Base-by-base conservation (phyloP, 1,140 invertebrate genomes). In the Polyergus mexicanus region DNA sequence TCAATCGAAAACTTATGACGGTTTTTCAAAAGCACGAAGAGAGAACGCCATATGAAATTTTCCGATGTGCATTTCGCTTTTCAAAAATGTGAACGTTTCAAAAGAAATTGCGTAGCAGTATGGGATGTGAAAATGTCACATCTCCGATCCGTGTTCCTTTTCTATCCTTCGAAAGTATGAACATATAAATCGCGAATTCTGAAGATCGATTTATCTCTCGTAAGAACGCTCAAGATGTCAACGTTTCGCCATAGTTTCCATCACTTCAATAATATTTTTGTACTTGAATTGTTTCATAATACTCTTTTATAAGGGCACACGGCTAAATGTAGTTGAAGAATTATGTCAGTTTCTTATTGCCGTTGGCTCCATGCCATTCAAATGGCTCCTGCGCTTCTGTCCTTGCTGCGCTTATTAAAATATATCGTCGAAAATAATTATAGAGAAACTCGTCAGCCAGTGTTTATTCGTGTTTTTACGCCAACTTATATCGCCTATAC, bases 281-380 rank as follows among this genome's bases (percentile, higher is more conserved):
- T 51, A 56, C 77, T 80, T 69, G 63, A 80, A 80, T 80, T 41
- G 28, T 56, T 38, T 80, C 35, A 65, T 41, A 56, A 69, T 69
- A 58, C 47, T 51, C 47, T 69, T 69, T 80, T 80, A 51, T 56
- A 69, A 69, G 63, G 65, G 35, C 77, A 44, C 16, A 44, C 16
- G 22, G 44, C 63, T 80, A 80, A 80, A 80, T 69, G 32, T 69
- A 80, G 77, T 54, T 71, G 69, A 56, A 72, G 22, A 84, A 44
- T 62, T 84, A 35, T 75, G 69, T 84, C 69, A 84, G 80, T 19
- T 75, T 84, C 80, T 84, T 84, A 75, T 75, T 84, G 80, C 80
- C 41, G 44, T 84, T 84, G 80, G 69, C 71, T 25, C 19, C 2
- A 13, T 54, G 80, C 80, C 80, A 84, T 16, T 10, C 66, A 28